Evolutionary conservation across 2,113 vertebrate species (phyloP).

Genomic region (Cepphus grylle): DNA sequence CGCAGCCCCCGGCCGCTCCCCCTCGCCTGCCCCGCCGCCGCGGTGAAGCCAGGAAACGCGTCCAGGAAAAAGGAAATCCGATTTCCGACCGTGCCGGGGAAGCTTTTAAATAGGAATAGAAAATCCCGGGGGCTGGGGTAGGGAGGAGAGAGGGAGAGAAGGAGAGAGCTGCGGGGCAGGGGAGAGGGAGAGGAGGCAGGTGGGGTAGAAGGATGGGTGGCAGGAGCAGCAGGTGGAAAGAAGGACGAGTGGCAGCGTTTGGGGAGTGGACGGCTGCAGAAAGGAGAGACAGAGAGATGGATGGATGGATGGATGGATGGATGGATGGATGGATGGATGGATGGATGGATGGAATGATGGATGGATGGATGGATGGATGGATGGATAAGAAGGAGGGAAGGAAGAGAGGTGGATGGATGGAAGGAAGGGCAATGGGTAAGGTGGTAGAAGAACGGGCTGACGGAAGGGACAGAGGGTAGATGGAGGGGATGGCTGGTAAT

Average conservation of each 20-base stretch:
- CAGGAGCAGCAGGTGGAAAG: background rate
- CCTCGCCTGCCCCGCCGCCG: conserved; percentile 24
- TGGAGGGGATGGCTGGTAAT: background rate
- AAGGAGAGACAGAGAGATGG: background rate
- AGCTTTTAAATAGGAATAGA: conserved; percentile 73
- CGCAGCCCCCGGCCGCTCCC: conserved; percentile 45
- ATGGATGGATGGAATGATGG: background rate
- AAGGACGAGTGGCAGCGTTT: background rate
- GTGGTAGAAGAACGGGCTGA: background rate
- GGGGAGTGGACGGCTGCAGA: background rate
- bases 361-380: no score
- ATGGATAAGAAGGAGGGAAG: background rate
- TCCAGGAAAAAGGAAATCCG: conserved; percentile 99
- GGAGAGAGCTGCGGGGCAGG: background rate
- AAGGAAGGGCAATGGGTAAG: background rate
- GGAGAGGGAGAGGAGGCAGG: background rate
- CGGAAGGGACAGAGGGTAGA: background rate
- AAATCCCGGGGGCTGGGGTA: background rate
- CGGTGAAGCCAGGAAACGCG: conserved; percentile 93
- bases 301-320: no score
- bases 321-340: background rate
- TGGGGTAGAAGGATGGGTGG: background rate
- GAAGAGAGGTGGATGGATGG: background rate
- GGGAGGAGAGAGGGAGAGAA: background rate
- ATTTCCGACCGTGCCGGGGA: conserved; percentile 83